These are phyloP conservation scores for Oreochromis niloticus DNA, from an alignment of 2,113 vertebrate species.

Conservation along the genomic window DNA sequence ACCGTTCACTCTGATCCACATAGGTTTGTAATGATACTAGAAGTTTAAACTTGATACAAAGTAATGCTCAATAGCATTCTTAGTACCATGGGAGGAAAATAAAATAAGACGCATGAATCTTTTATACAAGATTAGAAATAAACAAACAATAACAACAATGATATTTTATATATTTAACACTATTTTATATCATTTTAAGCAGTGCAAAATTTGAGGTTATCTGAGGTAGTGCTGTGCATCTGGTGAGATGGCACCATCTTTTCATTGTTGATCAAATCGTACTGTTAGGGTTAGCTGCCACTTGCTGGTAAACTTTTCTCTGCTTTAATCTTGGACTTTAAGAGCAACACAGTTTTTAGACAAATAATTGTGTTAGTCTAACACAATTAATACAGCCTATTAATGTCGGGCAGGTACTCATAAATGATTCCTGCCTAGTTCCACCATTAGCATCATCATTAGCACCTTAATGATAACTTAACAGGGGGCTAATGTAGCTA, in stretches of 20 bases:
- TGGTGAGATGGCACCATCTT: not conserved
- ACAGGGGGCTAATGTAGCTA: not conserved
- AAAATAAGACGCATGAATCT: not conserved
- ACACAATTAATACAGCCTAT: not conserved
- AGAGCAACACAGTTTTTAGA: not conserved
- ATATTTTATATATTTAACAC: not conserved
- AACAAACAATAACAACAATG: not conserved
- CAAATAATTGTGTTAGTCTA: not conserved
- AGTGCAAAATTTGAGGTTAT: not conserved
- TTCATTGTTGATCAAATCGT: not conserved
- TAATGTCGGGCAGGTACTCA: not conserved
- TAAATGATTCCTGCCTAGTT: not conserved
- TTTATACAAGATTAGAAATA: not conserved
- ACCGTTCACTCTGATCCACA: not conserved
- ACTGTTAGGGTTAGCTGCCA: not conserved
- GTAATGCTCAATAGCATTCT: not conserved
- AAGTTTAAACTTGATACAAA: not conserved
- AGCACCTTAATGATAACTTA: not conserved
- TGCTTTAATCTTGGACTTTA: too few species aligned
- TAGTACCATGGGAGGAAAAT: not conserved
- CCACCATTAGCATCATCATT: not conserved
- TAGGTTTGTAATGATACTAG: not conserved
- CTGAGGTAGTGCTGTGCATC: not conserved
- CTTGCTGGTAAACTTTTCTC: too few species aligned
- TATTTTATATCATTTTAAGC: not conserved